These are phyloP conservation scores for Rhinoderma darwinii DNA, from an alignment of 2,113 vertebrate species.

Conservation along the genomic window DNA sequence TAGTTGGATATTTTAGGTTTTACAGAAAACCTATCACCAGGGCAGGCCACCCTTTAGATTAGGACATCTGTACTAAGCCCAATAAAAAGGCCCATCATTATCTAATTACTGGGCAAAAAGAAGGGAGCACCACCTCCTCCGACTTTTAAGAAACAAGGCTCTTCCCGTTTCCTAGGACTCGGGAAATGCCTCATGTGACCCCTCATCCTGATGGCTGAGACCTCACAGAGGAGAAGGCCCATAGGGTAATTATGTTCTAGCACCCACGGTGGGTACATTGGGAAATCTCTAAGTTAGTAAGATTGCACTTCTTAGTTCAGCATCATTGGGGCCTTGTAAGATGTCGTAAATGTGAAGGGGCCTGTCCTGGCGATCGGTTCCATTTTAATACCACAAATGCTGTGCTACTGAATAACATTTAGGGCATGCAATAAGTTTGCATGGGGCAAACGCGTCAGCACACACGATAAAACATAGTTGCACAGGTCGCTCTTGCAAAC, in stretches of 20 bases:
- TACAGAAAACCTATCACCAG: not conserved
- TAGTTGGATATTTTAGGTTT: not conserved
- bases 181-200: not conserved
- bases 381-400: not conserved
- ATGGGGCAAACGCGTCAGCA: not conserved
- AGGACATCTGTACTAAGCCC: not conserved
- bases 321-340: not conserved
- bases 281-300: not conserved
- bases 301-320: not conserved
- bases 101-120: not conserved
- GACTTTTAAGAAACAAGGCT: too few relatives aligned
- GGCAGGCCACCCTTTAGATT: not conserved
- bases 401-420: not conserved
- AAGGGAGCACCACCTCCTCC: not conserved
- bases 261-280: not conserved
- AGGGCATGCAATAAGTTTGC: constrained; percentile 4
- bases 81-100: not conserved
- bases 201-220: not conserved
- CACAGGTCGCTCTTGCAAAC: not conserved
- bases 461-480: constrained; percentile 1
- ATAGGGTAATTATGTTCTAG: not conserved
- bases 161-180: not conserved
- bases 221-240: not conserved
- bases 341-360: not conserved
- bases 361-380: not conserved